Percentiles rank a stretch among this genome's conserved stretches.
phyloP scores from a whole-genome alignment of 1,140 invertebrate species.

The Dendrolimus punctatus region DNA sequence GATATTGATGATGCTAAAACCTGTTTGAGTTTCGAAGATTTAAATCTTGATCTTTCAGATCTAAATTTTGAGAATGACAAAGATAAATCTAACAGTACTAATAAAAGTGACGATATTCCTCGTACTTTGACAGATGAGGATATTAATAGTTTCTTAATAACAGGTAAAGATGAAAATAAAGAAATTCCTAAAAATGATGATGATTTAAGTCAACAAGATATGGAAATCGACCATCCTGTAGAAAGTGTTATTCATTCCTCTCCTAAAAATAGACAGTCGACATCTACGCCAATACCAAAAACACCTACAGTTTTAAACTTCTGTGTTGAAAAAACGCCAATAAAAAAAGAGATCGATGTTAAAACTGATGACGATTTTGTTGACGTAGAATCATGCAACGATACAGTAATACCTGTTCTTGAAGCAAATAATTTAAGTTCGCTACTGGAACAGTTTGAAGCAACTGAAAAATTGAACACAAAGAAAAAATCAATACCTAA shows the following conservation, averaged over 20 bases:
- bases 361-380: conserved; percentile 60
- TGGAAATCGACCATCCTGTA: conserved; percentile 56
- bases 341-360: conserved; percentile 7
- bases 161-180: conserved; percentile 23
- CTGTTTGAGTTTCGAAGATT: conserved; percentile 54
- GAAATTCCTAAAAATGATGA: conserved; percentile 30
- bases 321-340: conserved; percentile 42
- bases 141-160: conserved; percentile 62
- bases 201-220: conserved; percentile 50
- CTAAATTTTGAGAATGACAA: conserved; percentile 51
- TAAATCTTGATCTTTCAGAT: conserved; percentile 54
- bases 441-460: conserved; percentile 65
- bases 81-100: conserved; percentile 36
- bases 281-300: conserved; percentile 33
- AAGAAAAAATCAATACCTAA: conserved; percentile 33
- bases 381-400: conserved; percentile 64
- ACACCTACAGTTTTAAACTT: conserved; percentile 39
- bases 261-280: conserved; percentile 18
- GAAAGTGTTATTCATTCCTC: conserved; percentile 27
- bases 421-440: conserved; percentile 63
- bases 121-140: conserved; percentile 57
- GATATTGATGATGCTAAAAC: conserved; percentile 51
- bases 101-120: conserved; percentile 50
- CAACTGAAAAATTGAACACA: conserved; percentile 52
- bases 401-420: conserved; percentile 55